A percentile compares a stretch with the other conserved stretches of the same genome.
phyloP scores from a whole-genome alignment of 2,888 invertebrate genomes.

The Sesia apiformis region DNA sequence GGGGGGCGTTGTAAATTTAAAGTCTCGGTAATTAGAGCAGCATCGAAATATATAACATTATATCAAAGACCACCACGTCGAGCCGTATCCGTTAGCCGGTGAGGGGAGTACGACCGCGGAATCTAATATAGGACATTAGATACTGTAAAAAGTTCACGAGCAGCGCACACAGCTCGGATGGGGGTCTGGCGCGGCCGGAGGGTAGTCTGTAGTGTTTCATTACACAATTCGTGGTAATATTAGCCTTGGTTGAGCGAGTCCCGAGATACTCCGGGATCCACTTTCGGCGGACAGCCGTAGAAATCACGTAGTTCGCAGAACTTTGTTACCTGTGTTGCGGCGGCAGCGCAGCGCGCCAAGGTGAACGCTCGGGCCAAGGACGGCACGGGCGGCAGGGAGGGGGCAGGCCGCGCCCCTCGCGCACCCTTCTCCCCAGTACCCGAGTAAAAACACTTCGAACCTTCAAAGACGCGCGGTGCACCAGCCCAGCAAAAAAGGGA shows the following conservation, averaged over 20 bases:
- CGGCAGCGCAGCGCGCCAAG: slow-evolving; percentile 66
- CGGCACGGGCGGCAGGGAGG: slow-evolving; percentile 60
- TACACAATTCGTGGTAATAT: slow-evolving; percentile 52
- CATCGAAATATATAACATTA: slow-evolving; percentile 23
- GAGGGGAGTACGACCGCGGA: slow-evolving; percentile 16
- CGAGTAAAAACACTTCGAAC: slow-evolving; percentile 61
- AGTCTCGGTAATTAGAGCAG: slow-evolving; percentile 34
- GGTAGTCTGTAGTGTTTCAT: slow-evolving; percentile 44
- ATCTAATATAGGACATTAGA: slow-evolving; percentile 30
- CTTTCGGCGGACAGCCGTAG: slow-evolving; percentile 65
- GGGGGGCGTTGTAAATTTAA: slow-evolving; percentile 36
- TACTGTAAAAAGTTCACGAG: slow-evolving; percentile 33
- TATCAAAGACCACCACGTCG: slow-evolving; percentile 50
- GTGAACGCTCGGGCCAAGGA: slow-evolving; percentile 74
- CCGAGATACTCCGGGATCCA: slow-evolving; percentile 47
- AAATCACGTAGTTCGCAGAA: slow-evolving; percentile 73
- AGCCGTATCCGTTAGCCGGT: slow-evolving; percentile 14
- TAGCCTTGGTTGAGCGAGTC: slow-evolving; percentile 38
- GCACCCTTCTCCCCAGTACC: slow-evolving; percentile 30
- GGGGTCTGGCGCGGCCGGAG: slow-evolving; percentile 20
- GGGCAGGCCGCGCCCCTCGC: slow-evolving; percentile 37
- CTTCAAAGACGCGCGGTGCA: slow-evolving; percentile 54
- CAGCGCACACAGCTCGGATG: slow-evolving; percentile 19
- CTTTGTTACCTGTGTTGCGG: slow-evolving; percentile 71
- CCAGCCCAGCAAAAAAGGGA: slow-evolving; percentile 65